phyloP scores from a whole-genome alignment of 2,888 invertebrate genomes.

The Platypus cylindrus region DNA sequence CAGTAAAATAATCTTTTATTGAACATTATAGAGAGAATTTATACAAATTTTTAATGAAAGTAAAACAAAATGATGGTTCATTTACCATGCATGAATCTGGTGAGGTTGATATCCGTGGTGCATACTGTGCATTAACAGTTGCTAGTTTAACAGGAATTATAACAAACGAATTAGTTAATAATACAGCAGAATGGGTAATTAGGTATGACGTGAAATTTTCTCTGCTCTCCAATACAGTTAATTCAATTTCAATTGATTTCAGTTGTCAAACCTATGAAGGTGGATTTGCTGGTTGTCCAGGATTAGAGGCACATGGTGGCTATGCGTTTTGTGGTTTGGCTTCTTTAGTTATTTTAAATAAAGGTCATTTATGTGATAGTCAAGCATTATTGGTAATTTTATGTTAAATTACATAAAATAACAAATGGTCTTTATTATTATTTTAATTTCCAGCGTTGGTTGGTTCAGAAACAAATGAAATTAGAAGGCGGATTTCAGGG shows the following conservation, averaged over 20 bases:
- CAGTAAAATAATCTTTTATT: not conserved
- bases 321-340: slow-evolving; percentile 97
- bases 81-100: slow-evolving; percentile 86
- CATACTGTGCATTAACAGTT: slow-evolving; percentile 90
- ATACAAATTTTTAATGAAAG: slow-evolving; percentile 62
- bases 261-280: slow-evolving; percentile 98
- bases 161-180: slow-evolving; percentile 64
- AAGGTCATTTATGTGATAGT: slow-evolving; percentile 60
- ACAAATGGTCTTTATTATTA: not conserved
- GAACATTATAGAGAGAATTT: slow-evolving; percentile 44
- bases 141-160: slow-evolving; percentile 76
- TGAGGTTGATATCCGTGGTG: slow-evolving; percentile 87
- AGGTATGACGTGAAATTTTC: slow-evolving; percentile 32
- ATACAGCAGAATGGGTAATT: slow-evolving; percentile 85
- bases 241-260: slow-evolving; percentile 5
- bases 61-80: slow-evolving; percentile 75
- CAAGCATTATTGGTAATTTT: slow-evolving; percentile 56
- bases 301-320: slow-evolving; percentile 98
- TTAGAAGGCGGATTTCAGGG: slow-evolving; percentile 97
- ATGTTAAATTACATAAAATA: slow-evolving; percentile 1
- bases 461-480: slow-evolving; percentile 80
- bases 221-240: not conserved
- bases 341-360: slow-evolving; percentile 68
- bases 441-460: slow-evolving; percentile 56
- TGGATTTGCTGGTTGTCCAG: slow-evolving; percentile 88